Base-by-base conservation (phyloP, 2,888 invertebrate species). In the Helobdella robusta region DNA sequence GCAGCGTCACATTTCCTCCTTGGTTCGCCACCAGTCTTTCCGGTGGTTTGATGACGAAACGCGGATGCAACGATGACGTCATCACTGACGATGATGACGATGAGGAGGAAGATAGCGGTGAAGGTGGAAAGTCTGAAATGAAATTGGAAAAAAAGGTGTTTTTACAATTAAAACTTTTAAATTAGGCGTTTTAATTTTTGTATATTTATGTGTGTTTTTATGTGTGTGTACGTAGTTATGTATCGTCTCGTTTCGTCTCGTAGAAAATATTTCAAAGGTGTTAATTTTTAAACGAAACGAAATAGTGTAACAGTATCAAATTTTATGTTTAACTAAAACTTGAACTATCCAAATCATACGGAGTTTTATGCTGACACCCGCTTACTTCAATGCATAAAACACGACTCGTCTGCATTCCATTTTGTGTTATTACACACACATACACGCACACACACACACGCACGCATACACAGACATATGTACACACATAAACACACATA, bases 1-100 rank as follows among this genome's bases (percentile, higher is more conserved):
- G 92, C 69, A 94, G 79, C 74, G 92, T 90, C 87, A 92, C 91
- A 74, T 93, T 91, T 75, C 91, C 69, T 8, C 75, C 75, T 25
- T 72, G 68, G 30, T 65, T 59, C 11, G 73, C 74, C 36, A 69
- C 69, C 8, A 68, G 11, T 11, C 46, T 34, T 63, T 64, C 44
- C 4, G 62, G 44, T 32, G 66, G 46, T 1, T 25, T 28, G 20
- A 20, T 28, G 1, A 35, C 46, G 30, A 64, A 63, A 15, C n/a
- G 28, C 15, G 64, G 30, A 11, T 58, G 20, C 23, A 60, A 34
- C n/a, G 59, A 32, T 35, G 59, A 35, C 20, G 59, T 35, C n/a
- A 36, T 20, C 36, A 4, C 34, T 59, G 59, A 40, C 18, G 40
- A 40, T 40, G 40, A 40, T 40, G 40, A 40, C 18, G 40, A 40